Base-by-base conservation (phyloP, 2,888 invertebrate species). In the Tinea pellionella region DNA sequence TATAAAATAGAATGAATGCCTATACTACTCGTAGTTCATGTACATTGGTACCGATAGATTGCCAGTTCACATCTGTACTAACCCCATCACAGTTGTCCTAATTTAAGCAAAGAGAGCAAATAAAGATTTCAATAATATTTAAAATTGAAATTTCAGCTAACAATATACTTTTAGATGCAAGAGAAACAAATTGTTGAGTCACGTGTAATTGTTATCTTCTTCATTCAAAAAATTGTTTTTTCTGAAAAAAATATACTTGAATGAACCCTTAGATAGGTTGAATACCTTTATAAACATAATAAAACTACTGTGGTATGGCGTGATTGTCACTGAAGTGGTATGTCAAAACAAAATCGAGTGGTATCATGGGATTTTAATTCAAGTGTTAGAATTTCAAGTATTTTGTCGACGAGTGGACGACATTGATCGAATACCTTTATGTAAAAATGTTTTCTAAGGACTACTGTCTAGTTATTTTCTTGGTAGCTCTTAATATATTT, bases 261-360 rank as follows among this genome's bases (percentile, higher is more conserved):
- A 78, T 77, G 73, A 71, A 69, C 64, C 68, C 68, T 65, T 71
- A 68, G 69, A 71, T 73, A 69, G 67, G 65, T 47, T 41, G n/a
- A 68, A 68, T 70, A 72, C 72, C 72, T 70, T 74, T 66, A 12
- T 24, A 19, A 55, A 55, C 29, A 55, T n/a, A 29, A 18, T 15
- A 29, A 18, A 55, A 16, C 18, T 55, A 47, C 15, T 2, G n/a
- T 32, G 13, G 16, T 6, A 32, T 15, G 57, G 32, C 69, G 68
- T 64, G 65, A 65, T 68, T 69, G 67, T 67, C 72, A 73, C 77
- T 24, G 4, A 53, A 53, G 32, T 57, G 16, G 74, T 74, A 72
- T 83, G 86, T 86, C 85, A 84, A 75, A 86, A 85, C 81, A 84
- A 79, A 83, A 87, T 87, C 79, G 87, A 87, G 79, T 83, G 75